Base-by-base conservation (phyloP, 2,797 vertebrate species). In the Ataeniobius toweri region DNA sequence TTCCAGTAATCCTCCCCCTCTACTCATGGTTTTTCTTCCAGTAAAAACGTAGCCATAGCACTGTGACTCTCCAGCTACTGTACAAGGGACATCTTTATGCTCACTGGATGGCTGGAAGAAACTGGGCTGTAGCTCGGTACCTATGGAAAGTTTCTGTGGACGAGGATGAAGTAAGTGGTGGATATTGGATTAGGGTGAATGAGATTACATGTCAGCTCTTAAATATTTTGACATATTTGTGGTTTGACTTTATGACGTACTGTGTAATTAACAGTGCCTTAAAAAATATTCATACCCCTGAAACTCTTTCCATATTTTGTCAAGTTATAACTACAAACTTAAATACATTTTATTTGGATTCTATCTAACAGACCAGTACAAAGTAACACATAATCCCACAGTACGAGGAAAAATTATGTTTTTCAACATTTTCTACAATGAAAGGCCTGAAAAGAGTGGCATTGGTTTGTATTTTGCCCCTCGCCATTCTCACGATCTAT, bases 1-100 rank as follows among this genome's bases (percentile, higher is more conserved):
- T 95, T 95, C 94, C 94, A 93, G 94, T 94, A 94, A 94, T 89
- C 79, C 87, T 87, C 85, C 93, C 86, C 92, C 93, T 93, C 91
- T 90, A 87, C 84, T 92, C 89, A 83, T 84, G 88, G 88, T 93
- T 69, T 94, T 92, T 90, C 83, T 90, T 93, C 77, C 86, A 85
- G 85, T 85, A 82, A 89, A 91, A 91, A 92, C 65, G 90, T 88
- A 91, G 86, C 86, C 89, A 69, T 88, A 91, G 88, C 89, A 84
- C 88, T 87, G 84, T 82, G 88, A 91, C 89, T 89, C 91, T 92
- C 86, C 86, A 50, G 48, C 91, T 86, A 94, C 78, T 24, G 74
- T 41, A 80, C 91, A 94, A 94, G 91, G 91, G 85, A 83, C 73
- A 87, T 91, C 92, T 94, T 95, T 94, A 92, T 95, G 92, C 92